phyloP scores from a whole-genome alignment of 37 sponge, comb jelly and placozoan genomes.

The Mnemiopsis leidyi region DNA sequence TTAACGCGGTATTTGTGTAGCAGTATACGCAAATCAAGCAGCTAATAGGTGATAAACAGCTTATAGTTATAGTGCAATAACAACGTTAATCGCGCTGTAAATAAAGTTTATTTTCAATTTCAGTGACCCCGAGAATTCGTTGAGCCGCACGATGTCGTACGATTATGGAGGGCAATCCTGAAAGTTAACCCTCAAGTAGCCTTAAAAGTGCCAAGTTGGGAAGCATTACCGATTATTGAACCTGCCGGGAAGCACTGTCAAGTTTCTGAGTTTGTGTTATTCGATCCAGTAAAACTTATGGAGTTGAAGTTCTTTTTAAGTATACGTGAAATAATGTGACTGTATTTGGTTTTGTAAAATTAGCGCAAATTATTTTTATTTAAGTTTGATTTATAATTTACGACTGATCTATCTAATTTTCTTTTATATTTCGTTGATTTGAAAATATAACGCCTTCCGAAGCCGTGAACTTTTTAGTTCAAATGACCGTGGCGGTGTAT shows the following conservation, averaged over 20 bases:
- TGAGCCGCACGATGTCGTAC: constrained; percentile 31
- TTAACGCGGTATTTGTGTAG: no score
- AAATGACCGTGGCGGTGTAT: neutral
- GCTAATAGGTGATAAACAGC: no score
- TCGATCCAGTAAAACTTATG: no score
- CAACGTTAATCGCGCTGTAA: no score
- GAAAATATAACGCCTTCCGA: neutral
- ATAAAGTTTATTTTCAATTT: no score
- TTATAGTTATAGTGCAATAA: no score
- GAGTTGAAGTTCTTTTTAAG: neutral
- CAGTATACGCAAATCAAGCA: no score
- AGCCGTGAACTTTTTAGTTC: neutral
- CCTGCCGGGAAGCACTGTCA: no score
- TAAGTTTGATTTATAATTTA: neutral
- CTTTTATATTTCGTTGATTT: neutral
- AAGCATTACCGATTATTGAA: no score
- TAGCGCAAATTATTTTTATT: neutral
- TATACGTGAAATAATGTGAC: neutral
- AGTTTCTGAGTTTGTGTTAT: no score
- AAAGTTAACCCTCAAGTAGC: no score
- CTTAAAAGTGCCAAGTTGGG: no score
- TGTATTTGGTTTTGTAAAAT: neutral
- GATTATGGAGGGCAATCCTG: neutral
- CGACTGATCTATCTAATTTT: neutral
- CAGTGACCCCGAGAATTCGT: constrained; percentile 35